phyloP scores from a whole-genome alignment of 2,113 vertebrate genomes.

The Ictidomys tridecemlineatus region DNA sequence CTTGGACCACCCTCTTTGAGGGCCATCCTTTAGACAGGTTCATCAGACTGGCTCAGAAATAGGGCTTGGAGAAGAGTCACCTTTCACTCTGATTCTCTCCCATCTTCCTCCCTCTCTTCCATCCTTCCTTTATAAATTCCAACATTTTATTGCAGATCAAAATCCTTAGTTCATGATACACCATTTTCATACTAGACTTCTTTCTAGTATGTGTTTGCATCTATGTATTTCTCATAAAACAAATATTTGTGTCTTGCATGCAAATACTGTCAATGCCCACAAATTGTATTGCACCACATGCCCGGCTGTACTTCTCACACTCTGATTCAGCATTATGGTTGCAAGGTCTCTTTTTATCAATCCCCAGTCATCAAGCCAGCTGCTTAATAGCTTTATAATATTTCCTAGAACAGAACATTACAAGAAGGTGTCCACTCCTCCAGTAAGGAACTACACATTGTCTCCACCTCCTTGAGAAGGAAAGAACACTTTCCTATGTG shows the following conservation, averaged over 20 bases:
- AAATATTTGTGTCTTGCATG: not conserved
- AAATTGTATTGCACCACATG: not conserved
- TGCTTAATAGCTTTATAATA: not conserved
- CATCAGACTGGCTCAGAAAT: not conserved
- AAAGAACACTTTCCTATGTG: not conserved
- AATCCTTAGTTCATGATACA: not conserved
- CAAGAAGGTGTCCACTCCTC: not conserved
- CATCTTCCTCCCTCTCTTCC: not conserved
- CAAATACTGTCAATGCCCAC: not conserved
- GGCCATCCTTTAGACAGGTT: not conserved
- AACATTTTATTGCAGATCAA: not conserved
- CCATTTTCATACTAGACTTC: not conserved
- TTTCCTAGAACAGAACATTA: not conserved
- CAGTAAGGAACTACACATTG: not conserved
- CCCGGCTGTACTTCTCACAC: not conserved
- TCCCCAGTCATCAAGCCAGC: not conserved
- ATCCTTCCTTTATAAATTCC: conserved; percentile 16
- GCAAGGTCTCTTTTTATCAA: not conserved
- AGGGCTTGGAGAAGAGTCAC: not conserved
- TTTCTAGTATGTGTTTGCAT: not conserved
- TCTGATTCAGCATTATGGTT: not conserved
- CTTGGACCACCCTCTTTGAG: not conserved
- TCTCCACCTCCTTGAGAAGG: not conserved
- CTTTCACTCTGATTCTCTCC: not conserved
- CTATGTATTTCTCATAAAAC: not conserved